Evolutionary conservation across 2,888 invertebrate species (phyloP).

Genomic region (Philaethria dido): DNA sequence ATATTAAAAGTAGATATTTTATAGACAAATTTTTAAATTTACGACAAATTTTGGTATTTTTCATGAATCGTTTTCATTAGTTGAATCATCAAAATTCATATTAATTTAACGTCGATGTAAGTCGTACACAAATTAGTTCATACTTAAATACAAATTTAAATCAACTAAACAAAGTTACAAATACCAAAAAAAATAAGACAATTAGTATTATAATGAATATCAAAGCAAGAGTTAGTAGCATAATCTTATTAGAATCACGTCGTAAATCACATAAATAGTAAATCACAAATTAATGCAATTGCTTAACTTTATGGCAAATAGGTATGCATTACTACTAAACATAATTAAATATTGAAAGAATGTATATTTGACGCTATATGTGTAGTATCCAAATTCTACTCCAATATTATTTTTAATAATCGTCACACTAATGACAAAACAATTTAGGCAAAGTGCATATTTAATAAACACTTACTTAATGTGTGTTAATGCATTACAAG

Average conservation of each 20-base stretch:
- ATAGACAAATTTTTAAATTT: no score
- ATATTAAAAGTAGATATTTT: no score
- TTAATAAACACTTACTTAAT: slow-evolving; percentile 10
- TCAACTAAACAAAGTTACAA: no score
- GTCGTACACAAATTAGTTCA: slow-evolving; percentile 18
- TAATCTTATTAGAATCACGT: not conserved
- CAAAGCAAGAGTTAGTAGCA: not conserved
- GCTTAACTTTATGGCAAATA: no score
- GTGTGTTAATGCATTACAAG: not conserved
- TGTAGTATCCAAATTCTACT: no score
- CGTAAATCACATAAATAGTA: no score
- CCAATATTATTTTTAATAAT: slow-evolving; percentile 1
- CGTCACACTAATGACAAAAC: not conserved
- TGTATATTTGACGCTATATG: no score
- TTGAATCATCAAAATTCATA: slow-evolving; percentile 25
- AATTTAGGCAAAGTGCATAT: slow-evolving; percentile 3
- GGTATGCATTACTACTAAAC: no score
- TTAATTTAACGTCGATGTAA: slow-evolving; percentile 16
- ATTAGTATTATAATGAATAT: not conserved
- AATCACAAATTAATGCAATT: no score
- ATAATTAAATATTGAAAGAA: no score
- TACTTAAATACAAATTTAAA: slow-evolving; percentile 8
- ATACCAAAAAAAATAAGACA: not conserved
- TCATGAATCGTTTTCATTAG: slow-evolving; percentile 13
- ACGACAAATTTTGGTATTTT: no score